Conservation (phyloP, 2,113 vertebrate species). For the Ceyx margarethae region DNA sequence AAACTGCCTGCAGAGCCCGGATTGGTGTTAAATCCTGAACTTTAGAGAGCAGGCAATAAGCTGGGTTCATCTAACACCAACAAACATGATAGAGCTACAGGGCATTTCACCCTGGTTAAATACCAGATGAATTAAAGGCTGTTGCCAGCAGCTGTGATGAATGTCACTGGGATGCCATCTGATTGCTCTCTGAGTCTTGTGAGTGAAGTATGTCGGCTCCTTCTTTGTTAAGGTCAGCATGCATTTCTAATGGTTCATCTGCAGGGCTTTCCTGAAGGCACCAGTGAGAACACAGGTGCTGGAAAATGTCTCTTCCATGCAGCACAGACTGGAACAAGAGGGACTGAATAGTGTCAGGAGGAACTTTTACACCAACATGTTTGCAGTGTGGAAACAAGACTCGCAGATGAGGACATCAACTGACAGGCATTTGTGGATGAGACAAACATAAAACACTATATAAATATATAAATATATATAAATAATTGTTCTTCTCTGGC, state of each 20-base stretch:
- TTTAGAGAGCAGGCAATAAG: constrained; percentile 65
- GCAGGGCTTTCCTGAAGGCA: constrained; percentile 74
- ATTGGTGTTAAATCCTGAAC: constrained; percentile 76
- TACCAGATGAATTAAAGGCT: constrained; percentile 81
- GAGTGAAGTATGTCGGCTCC: constrained; percentile 75
- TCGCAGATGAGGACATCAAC: background rate
- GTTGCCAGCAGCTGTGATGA: constrained; percentile 75
- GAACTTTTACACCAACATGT: constrained; percentile 7
- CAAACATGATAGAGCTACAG: constrained; percentile 74
- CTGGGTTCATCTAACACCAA: constrained; percentile 77
- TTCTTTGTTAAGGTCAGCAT: constrained; percentile 74
- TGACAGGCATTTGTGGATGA: background rate
- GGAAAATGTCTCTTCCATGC: constrained; percentile 69
- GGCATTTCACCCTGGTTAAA: constrained; percentile 77
- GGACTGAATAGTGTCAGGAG: constrained; percentile 42
- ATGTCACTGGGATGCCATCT: constrained; percentile 76
- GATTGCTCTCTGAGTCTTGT: constrained; percentile 71
- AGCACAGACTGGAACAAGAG: background rate
- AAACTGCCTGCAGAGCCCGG: constrained; percentile 51
- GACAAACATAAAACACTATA: background rate
- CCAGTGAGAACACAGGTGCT: constrained; percentile 65
- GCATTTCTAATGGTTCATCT: constrained; percentile 77
- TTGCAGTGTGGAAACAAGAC: background rate
- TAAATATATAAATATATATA: no score
- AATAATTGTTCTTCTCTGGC: background rate